Evolutionary conservation across 1,140 invertebrate species (phyloP), one percentile per base, ranked within the genome.

Genomic region (Atta texana): DNA sequence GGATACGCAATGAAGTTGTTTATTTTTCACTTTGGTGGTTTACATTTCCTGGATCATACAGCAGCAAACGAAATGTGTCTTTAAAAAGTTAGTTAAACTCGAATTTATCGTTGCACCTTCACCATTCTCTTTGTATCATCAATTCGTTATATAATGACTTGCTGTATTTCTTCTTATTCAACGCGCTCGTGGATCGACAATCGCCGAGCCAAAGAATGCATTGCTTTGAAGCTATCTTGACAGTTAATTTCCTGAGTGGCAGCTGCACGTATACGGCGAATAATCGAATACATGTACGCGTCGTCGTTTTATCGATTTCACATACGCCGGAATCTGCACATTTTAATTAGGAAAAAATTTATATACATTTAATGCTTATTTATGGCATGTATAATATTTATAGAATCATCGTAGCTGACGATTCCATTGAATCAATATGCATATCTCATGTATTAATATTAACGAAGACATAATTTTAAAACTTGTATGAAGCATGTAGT

Each of bases 191-290:
- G 80, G 14, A 74, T 84, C 59, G 80, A 84, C 80, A 84, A 74
- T 18, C 55, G 80, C 34, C 21, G 80, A 71, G 64, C 28, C 21
- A 51, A 82, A 82, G 80, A 75, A 84, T 84, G 80, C 69, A 21
- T 44, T 31, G 69, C 68, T 84, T 75, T 61, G 55, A 84, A 61
- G 69, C 75, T 87, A 68, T 90, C 88, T 90, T 90, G 89, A 90
- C 89, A 90, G 89, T 78, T 89, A 88, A 90, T 89, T 90, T 90
- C 84, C 89, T 75, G 75, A 85, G 75, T 85, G 80, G 80, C 80
- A 74, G 69, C 39, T 59, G 66, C 51, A 39, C 53, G 49, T 85
- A 28, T 66, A 77, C 82, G 18, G 72, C 28, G 49, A 78, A 78
- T 85, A 68, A 77, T 64, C 82, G 63, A 78, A 21, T 66, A 78